Percentiles rank a stretch among this genome's conserved stretches.
Evolutionary conservation across 2,797 vertebrate species (phyloP).

Genomic region (Kryptopterus vitreolus): DNA sequence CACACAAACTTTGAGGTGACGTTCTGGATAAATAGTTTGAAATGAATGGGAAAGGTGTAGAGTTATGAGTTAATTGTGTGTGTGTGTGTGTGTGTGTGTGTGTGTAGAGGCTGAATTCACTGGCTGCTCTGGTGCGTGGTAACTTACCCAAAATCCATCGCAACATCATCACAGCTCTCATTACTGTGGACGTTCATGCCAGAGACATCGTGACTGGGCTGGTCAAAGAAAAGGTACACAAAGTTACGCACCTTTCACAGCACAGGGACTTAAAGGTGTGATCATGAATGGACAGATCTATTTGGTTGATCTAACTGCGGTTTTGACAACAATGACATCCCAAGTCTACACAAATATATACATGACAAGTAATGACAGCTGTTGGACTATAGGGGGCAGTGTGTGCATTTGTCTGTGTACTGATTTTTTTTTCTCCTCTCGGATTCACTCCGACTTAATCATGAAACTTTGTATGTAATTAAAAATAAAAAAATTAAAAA

Average conservation of each 20-base stretch:
- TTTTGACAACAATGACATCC: too few species aligned
- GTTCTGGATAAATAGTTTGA: neutral
- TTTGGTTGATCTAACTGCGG: too few species aligned
- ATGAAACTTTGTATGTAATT: too few species aligned
- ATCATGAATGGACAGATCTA: neutral
- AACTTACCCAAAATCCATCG: slow-evolving; percentile 80
- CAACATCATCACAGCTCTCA: slow-evolving; percentile 86
- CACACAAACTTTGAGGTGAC: slow-evolving; percentile 75
- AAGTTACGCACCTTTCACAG: neutral
- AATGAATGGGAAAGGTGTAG: too few species aligned
- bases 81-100: too few species aligned
- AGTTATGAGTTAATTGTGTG: neutral
- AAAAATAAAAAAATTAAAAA: too few species aligned
- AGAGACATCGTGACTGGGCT: slow-evolving; percentile 86
- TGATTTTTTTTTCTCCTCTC: too few species aligned
- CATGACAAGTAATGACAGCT: too few species aligned
- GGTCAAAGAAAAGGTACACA: slow-evolving; percentile 74
- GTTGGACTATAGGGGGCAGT: too few species aligned
- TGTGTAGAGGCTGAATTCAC: slow-evolving; percentile 81
- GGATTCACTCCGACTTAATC: too few species aligned
- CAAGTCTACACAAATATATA: too few species aligned
- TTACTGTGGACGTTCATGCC: slow-evolving; percentile 85
- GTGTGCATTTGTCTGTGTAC: too few species aligned
- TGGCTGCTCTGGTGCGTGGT: slow-evolving; percentile 82
- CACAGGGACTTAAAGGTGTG: neutral